Evolutionary conservation across 2,888 invertebrate genomes (phyloP).

Genomic region (Melipona bicolor): DNA sequence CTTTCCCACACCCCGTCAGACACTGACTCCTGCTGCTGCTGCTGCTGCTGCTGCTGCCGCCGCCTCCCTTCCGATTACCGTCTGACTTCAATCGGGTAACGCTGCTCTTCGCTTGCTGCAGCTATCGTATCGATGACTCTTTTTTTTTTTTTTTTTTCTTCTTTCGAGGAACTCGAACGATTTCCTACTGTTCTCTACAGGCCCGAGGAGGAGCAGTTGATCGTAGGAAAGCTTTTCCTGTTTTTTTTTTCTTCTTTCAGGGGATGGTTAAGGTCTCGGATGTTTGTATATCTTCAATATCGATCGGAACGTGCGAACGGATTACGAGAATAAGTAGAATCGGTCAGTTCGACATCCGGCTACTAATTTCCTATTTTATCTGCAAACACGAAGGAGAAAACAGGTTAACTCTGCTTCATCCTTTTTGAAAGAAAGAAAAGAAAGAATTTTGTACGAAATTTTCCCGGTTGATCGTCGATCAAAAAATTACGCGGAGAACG

Average conservation of each 20-base stretch:
- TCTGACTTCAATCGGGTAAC: conserved; percentile 80
- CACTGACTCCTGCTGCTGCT: conserved; percentile 32
- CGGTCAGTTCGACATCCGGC: too few relatives aligned
- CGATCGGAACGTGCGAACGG: too few relatives aligned
- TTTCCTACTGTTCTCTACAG: neutral
- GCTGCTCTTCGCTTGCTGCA: conserved; percentile 76
- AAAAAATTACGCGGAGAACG: neutral
- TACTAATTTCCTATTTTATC: too few relatives aligned
- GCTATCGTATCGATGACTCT: conserved; percentile 68
- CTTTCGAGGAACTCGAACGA: neutral
- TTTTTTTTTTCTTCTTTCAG: too few relatives aligned
- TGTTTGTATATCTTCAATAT: neutral
- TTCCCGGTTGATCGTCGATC: neutral
- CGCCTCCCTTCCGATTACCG: conserved; percentile 72
- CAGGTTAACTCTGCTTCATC: too few relatives aligned
- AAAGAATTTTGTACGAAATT: too few relatives aligned
- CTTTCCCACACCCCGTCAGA: conserved; percentile 48
- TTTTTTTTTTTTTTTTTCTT: conserved; percentile 2
- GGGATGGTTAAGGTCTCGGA: neutral
- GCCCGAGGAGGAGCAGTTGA: neutral
- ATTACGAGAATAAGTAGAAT: too few relatives aligned
- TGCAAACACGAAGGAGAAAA: too few relatives aligned
- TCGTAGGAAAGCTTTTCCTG: neutral
- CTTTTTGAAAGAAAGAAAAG: too few relatives aligned
- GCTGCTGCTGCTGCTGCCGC: neutral